A percentile compares a stretch with the other conserved stretches of the same genome.
These are phyloP conservation scores for Myotis myotis DNA, from an alignment of 2,797 vertebrate genomes.

Conservation along the genomic window DNA sequence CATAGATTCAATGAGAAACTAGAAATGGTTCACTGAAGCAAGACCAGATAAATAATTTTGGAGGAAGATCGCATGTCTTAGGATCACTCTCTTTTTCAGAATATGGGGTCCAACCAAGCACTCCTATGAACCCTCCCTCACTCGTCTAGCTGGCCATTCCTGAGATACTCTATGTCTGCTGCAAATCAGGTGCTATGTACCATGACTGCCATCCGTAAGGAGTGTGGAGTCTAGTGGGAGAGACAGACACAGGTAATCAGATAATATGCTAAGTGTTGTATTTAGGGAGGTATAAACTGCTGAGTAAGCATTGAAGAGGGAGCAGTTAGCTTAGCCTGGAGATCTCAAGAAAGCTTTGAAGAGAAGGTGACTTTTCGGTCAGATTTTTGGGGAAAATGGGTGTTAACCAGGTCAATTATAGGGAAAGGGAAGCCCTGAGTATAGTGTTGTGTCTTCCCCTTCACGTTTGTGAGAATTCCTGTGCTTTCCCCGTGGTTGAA, in stretches of 20 bases:
- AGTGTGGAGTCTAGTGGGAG: background rate
- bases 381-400: background rate
- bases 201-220: background rate
- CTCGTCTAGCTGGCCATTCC: background rate
- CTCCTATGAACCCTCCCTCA: background rate
- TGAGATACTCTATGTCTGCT: background rate
- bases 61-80: background rate
- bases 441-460: background rate
- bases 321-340: background rate
- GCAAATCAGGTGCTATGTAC: background rate
- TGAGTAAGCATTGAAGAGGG: background rate
- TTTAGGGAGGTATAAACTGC: background rate
- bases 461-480: background rate
- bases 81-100: background rate
- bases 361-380: background rate
- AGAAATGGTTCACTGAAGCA: background rate
- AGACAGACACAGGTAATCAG: background rate
- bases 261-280: background rate
- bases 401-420: background rate
- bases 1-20: background rate
- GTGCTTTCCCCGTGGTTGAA: background rate
- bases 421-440: background rate
- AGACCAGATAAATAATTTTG: background rate
- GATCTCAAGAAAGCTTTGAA: background rate
- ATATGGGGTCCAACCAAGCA: background rate